Conservation (phyloP, 2,797 vertebrate genomes). For the Natrix natrix region DNA sequence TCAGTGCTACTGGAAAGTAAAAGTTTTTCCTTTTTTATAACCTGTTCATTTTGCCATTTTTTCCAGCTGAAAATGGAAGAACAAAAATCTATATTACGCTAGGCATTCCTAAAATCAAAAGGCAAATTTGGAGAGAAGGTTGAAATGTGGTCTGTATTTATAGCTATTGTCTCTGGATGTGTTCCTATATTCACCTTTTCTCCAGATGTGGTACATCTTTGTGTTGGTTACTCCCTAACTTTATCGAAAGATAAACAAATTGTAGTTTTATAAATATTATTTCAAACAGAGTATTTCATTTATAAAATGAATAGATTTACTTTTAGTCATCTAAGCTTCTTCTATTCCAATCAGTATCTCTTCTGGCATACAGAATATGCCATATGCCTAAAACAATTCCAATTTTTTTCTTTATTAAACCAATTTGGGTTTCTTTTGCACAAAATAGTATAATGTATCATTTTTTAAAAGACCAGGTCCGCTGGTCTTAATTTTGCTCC, state of each 20-base stretch:
- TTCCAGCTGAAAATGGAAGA: neutral
- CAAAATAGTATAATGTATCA: neutral
- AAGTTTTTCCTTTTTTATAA: neutral
- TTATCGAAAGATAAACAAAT: neutral
- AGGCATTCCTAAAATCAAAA: neutral
- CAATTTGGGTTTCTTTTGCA: neutral
- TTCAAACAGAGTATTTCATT: neutral
- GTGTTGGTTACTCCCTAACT: neutral
- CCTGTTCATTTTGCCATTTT: neutral
- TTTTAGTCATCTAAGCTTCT: neutral
- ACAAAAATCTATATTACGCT: neutral
- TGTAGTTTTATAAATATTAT: neutral
- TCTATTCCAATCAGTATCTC: neutral
- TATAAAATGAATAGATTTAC: neutral
- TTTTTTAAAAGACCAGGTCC: neutral
- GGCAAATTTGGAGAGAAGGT: neutral
- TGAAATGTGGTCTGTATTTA: neutral
- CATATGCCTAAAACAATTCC: neutral
- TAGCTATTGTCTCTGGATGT: neutral
- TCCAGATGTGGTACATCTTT: neutral
- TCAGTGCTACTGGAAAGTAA: neutral
- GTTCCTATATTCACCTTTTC: neutral
- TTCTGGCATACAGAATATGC: neutral
- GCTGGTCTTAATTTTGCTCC: no score
- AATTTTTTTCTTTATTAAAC: neutral